Conservation (phyloP, 2,888 invertebrate genomes). For the Sphecodes monilicornis region DNA sequence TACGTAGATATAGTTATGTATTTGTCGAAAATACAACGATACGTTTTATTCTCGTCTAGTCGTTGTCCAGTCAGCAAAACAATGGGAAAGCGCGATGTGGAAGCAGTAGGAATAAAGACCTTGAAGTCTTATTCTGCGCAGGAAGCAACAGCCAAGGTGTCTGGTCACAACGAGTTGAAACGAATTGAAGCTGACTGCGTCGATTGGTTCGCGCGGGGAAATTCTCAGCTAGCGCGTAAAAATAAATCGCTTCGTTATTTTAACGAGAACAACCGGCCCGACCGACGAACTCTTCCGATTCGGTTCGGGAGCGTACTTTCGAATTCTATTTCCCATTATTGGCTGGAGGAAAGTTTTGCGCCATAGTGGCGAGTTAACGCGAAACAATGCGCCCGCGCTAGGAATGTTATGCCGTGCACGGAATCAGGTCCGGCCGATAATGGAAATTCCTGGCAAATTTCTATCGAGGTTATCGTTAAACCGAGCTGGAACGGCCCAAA, state of each 20-base stretch:
- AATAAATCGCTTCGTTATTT: slow-evolving; percentile 46
- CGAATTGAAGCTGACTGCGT: background rate
- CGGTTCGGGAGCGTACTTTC: slow-evolving; percentile 39
- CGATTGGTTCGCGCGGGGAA: background rate
- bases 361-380: slow-evolving; percentile 48
- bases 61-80: background rate
- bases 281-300: slow-evolving; percentile 10
- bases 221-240: slow-evolving; percentile 6
- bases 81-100: background rate
- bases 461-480: slow-evolving; percentile 45
- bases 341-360: slow-evolving; percentile 57
- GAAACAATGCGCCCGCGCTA: slow-evolving; percentile 44
- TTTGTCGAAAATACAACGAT: background rate
- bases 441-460: slow-evolving; percentile 71
- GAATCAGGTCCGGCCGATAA: slow-evolving; percentile 64
- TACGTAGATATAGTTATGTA: background rate
- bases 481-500: slow-evolving; percentile 25
- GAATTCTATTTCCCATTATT: slow-evolving; percentile 62
- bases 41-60: too few species aligned
- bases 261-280: slow-evolving; percentile 21
- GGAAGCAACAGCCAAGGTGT: background rate
- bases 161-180: background rate
- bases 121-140: background rate
- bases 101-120: background rate
- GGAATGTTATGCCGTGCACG: slow-evolving; percentile 67